Conservation (phyloP, 1,140 invertebrate genomes). For the Drosophila tsacasi region DNA sequence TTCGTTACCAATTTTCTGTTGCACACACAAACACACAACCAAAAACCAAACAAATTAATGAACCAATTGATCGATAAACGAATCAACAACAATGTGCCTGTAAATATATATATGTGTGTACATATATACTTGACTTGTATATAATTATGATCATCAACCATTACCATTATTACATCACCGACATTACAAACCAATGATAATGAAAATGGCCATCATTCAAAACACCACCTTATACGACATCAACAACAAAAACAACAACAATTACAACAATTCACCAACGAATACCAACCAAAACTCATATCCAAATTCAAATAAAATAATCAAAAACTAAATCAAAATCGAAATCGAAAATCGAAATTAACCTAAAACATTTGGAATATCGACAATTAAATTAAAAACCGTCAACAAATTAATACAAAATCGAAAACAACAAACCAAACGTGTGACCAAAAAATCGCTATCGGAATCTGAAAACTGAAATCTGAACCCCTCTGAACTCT, state of each 20-base stretch:
- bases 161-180: slow-evolving; percentile 21
- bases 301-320: slow-evolving; percentile 31
- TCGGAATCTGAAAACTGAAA: slow-evolving; percentile 45
- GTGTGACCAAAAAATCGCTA: slow-evolving; percentile 24
- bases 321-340: slow-evolving; percentile 26
- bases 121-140: slow-evolving; percentile 32
- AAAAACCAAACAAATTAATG: slow-evolving; percentile 59
- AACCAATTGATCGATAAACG: slow-evolving; percentile 46
- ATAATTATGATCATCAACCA: slow-evolving; percentile 48
- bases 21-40: slow-evolving; percentile 44
- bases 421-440: slow-evolving; percentile 23
- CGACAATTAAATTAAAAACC: slow-evolving; percentile 40
- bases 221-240: slow-evolving; percentile 35
- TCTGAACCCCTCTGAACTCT: slow-evolving; percentile 29
- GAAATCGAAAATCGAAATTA: slow-evolving; percentile 12
- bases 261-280: slow-evolving; percentile 44
- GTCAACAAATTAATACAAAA: slow-evolving; percentile 19
- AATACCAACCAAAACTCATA: slow-evolving; percentile 39
- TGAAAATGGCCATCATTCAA: slow-evolving; percentile 38
- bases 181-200: slow-evolving; percentile 43
- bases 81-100: slow-evolving; percentile 57
- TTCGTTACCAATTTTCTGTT: slow-evolving; percentile 70
- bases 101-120: slow-evolving; percentile 57
- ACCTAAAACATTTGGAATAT: slow-evolving; percentile 44
- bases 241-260: slow-evolving; percentile 39